Evolutionary conservation across 2,797 vertebrate species (phyloP), one percentile per base, ranked within the genome.

Genomic region (Enteromius thamalakanensis): DNA sequence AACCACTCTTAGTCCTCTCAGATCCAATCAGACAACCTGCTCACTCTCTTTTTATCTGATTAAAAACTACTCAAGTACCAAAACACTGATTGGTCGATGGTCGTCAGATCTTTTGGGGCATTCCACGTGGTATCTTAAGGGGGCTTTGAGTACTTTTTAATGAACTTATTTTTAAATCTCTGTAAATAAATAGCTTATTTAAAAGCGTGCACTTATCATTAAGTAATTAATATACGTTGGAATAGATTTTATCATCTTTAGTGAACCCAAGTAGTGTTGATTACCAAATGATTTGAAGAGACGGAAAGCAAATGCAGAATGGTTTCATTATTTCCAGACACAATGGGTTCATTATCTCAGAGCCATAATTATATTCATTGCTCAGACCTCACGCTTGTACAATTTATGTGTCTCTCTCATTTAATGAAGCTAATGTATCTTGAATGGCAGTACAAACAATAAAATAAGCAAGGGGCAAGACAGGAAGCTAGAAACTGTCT

Each of bases 311-410:
- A 85, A 68, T 77, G 85, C 68, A 26, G 47, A 83, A 76, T 79
- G 64, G 74, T 79, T 84, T 78, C 68, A 81, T 86, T 86, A 85
- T 85, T 88, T 86, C 67, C 70, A 82, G 69, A 78, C 83, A 89
- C 83, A 87, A 89, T 68, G 70, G 86, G 86, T 83, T 89, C 78
- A 89, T 89, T 87, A 82, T 81, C 85, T 86, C 62, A 79, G 76
- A 82, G 85, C 62, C 78, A 53, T 86, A 87, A 86, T 89, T 85
- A 84, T 47, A 64, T 82, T 87, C 85, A 85, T 87, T 74, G 53
- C 78, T 87, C 81, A 87, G 78, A 86, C 71, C 70, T 82, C 76
- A 82, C 37, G 60, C 70, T 81, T 76, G 80, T 83, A 80, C 81
- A 83, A 81, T 86, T 85, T 79, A 81, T 83, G 60, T 42, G 34